phyloP scores from a whole-genome alignment of 2,797 vertebrate genomes.

The Bradypodion pumilum region DNA sequence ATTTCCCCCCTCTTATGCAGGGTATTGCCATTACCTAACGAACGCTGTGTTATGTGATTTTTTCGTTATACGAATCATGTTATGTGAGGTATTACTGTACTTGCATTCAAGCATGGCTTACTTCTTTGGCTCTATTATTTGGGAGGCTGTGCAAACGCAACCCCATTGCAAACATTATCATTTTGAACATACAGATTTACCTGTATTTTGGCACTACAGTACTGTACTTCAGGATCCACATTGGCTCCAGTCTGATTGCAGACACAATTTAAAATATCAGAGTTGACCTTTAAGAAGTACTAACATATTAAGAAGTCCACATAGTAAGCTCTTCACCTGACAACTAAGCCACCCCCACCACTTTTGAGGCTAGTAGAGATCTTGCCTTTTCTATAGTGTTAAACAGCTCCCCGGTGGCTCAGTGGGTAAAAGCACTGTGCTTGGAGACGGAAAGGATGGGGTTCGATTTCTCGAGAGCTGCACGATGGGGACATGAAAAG shows the following conservation, averaged over 20 bases:
- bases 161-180: not conserved
- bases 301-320: not conserved
- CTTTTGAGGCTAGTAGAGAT: not conserved
- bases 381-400: not conserved
- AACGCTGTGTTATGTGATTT: too few relatives aligned
- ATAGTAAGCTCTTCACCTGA: not conserved
- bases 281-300: not conserved
- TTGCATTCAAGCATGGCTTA: too few relatives aligned
- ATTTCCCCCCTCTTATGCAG: too few relatives aligned
- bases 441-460: too few relatives aligned
- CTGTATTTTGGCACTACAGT: not conserved
- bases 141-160: not conserved
- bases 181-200: not conserved
- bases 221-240: not conserved
- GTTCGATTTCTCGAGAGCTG: too few relatives aligned
- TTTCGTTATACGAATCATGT: too few relatives aligned
- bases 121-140: not conserved
- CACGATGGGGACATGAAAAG: too few relatives aligned
- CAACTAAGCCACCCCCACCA: too few relatives aligned
- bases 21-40: too few relatives aligned
- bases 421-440: too few relatives aligned
- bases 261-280: not conserved
- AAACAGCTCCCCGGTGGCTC: too few relatives aligned
- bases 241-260: not conserved
- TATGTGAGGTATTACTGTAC: too few relatives aligned